Evolutionary conservation across 2,113 vertebrate species (phyloP).

Genomic region (Phoxinus phoxinus): DNA sequence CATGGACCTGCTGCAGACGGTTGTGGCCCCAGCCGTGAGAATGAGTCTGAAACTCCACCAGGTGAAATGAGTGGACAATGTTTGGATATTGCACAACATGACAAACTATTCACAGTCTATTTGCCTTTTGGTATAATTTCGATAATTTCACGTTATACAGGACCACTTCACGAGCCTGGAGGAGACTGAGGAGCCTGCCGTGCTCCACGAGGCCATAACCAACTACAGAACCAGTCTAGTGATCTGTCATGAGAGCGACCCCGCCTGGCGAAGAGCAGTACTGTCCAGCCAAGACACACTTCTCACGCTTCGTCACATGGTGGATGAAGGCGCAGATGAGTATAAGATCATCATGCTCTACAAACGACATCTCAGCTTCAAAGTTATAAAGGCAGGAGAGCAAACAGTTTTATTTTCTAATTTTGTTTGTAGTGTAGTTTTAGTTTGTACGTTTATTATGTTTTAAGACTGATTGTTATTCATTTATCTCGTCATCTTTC

Average conservation of each 20-base stretch:
- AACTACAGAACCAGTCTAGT: slow-evolving; percentile 90
- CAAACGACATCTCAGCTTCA: slow-evolving; percentile 93
- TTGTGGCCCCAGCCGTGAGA: slow-evolving; percentile 91
- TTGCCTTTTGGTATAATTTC: background rate
- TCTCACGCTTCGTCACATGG: slow-evolving; percentile 93
- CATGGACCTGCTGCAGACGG: slow-evolving; percentile 93
- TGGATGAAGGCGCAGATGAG: slow-evolving; percentile 92
- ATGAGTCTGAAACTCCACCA: slow-evolving; percentile 99
- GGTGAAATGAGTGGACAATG: slow-evolving; percentile 61
- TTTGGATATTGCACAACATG: background rate
- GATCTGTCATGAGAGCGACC: slow-evolving; percentile 96
- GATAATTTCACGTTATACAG: slow-evolving; percentile 67
- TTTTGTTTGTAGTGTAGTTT: background rate
- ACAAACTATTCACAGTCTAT: background rate
- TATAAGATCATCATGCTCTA: slow-evolving; percentile 99
- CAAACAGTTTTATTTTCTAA: background rate
- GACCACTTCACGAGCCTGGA: slow-evolving; percentile 98
- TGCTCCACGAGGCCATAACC: slow-evolving; percentile 91
- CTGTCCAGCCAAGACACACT: slow-evolving; percentile 91
- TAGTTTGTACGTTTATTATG: background rate
- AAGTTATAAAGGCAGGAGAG: slow-evolving; percentile 91
- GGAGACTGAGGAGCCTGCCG: slow-evolving; percentile 89
- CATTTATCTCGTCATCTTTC: background rate
- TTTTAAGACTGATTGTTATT: background rate
- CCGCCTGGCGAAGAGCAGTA: slow-evolving; percentile 91